These are phyloP conservation scores for Holothuria glaberrima DNA, from an alignment of 35 echinoderm and acorn worm species.

Conservation along the genomic window DNA sequence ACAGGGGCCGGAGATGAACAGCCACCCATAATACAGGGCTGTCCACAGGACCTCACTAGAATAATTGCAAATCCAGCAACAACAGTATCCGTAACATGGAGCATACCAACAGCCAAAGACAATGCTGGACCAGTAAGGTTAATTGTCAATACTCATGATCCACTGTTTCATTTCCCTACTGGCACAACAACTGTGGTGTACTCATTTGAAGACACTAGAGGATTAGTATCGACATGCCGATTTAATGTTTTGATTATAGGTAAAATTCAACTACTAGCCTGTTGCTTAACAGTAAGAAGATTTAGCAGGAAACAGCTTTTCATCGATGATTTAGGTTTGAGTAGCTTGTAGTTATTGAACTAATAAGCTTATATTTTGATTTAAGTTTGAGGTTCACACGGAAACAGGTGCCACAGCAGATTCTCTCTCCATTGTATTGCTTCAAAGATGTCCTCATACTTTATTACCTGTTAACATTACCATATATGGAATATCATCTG, in stretches of 20 bases:
- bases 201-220: slow-evolving; percentile 15
- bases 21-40: not conserved
- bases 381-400: too few species aligned
- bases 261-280: too few species aligned
- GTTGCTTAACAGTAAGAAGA: too few species aligned
- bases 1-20: not conserved
- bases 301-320: too few species aligned
- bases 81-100: slow-evolving; percentile 16
- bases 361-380: too few species aligned
- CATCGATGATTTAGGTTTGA: too few species aligned
- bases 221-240: not conserved
- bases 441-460: too few species aligned
- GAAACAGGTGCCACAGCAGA: too few species aligned
- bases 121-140: slow-evolving; percentile 2
- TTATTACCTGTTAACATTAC: too few species aligned
- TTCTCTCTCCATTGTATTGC: too few species aligned
- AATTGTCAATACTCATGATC: not conserved
- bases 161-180: slow-evolving; percentile 10
- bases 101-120: slow-evolving; percentile 14
- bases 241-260: slow-evolving; percentile 13
- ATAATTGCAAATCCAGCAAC: not conserved
- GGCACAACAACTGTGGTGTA: not conserved
- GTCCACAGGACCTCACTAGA: not conserved
- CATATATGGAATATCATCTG: too few species aligned
- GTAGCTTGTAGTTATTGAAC: too few species aligned